Base-by-base conservation (phyloP, 2,888 invertebrate species). In the Acronicta psi region DNA sequence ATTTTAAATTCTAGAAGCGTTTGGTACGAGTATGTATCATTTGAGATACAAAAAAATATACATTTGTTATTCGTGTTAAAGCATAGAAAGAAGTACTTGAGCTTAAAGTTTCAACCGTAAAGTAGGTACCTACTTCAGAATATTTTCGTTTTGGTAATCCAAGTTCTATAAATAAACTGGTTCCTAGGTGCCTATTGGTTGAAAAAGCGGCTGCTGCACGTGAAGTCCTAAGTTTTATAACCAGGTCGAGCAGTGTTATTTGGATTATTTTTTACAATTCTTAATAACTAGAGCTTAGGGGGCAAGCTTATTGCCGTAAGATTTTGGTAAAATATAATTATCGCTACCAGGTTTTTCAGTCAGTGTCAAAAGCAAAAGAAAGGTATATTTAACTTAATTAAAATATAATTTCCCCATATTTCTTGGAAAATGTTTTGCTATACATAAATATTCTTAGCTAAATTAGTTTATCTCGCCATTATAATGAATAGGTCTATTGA, bases 401-500 rank as follows among this genome's bases (percentile, higher is more conserved):
- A 29, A 29, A 29, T 7, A 25, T 14, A 14, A 46, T 45, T 50
- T 51, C 47, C 10, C 29, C 18, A 42, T 50, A 40, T 66, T 55
- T 49, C 9, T 31, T 31, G 42, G 25, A 18, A 54, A 59, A 68
- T 40, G 23, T 59, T 9, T 14, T n/a, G n/a, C n/a, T n/a, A n/a
- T n/a, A n/a, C n/a, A 41, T 37, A 18, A 54, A 38, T 49, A 59
- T 63, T 63, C 56, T 38, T 50, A 31, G 50, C n/a, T 37, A 52
- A 62, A 52, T 50, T 56, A 60, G 62, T 58, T 59, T 66, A 69
- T 69, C 31, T 59, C 36, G 47, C 60, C 69, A 75, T 79, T 81
- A 77, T 83, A 86, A 87, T 82, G 76, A 85, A 89, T 89, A 84
- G 88, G 88, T 86, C 71, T 87, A 83, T 89, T 89, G 89, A 90